Evolutionary conservation across 1,140 invertebrate species (phyloP).

Genomic region (Drosophila athabasca): DNA sequence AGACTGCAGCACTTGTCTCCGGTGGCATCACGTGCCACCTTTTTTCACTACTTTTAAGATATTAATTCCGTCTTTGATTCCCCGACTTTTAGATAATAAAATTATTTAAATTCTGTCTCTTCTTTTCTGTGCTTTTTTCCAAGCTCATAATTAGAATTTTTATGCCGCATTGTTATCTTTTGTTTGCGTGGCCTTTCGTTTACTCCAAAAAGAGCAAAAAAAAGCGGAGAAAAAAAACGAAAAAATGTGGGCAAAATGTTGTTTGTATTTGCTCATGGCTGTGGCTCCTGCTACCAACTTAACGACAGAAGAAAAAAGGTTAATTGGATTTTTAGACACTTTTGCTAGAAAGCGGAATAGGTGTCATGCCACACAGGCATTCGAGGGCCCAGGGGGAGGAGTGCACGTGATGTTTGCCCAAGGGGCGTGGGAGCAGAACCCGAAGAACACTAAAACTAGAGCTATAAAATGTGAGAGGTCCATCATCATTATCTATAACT

Average conservation of each 20-base stretch:
- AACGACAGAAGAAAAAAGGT: conserved; percentile 56
- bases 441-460: no score
- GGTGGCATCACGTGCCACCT: conserved; percentile 21
- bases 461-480: no score
- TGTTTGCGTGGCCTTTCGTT: conserved; percentile 49
- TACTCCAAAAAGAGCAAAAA: conserved; percentile 25
- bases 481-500: no score
- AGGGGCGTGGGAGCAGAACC: no score
- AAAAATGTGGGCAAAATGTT: conserved; percentile 15
- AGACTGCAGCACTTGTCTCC: conserved; percentile 41
- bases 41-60: not conserved
- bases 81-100: conserved; percentile 17
- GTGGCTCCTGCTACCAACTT: conserved; percentile 34
- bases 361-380: not conserved
- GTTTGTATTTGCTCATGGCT: conserved; percentile 40
- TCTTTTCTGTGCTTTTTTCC: conserved; percentile 4
- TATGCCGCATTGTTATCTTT: conserved; percentile 73
- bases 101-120: conserved; percentile 20
- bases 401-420: conserved; percentile 37
- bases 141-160: conserved; percentile 67
- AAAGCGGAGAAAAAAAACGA: not conserved
- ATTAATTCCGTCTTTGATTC: conserved; percentile 32
- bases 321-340: conserved; percentile 60
- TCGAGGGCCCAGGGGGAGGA: conserved; percentile 8
- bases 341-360: conserved; percentile 19